Evolutionary conservation across 2,113 vertebrate genomes (phyloP), one percentile per base, ranked within the genome.

Genomic region (Myocastor coypus): DNA sequence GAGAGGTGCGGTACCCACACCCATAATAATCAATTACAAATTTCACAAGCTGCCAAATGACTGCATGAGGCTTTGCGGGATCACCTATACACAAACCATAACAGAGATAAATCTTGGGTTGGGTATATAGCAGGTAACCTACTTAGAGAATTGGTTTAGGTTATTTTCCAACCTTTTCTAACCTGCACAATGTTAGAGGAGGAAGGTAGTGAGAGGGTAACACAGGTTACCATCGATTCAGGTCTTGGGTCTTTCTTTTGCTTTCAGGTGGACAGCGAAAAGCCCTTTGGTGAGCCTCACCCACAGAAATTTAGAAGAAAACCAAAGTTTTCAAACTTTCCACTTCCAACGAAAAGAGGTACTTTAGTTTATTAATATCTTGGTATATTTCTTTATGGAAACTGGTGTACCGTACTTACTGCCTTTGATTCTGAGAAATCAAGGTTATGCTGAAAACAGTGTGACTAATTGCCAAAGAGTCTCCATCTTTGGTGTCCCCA

Each of bases 211-310:
- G 7, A 86, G 75, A 73, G 19, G 22, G 20, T 57, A 46, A 75
- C 30, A 26, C 20, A 59, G 78, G 30, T 26, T 50, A 42, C 19
- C 12, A 11, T 78, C 22, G 42, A 10, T 32, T 93, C 30, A 57
- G n/a, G n/a, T 71, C 61, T 92, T 26, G 20, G 59, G 40, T 84
- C 83, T 75, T 83, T 92, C 42, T 34, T 96, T 96, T 89, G 40
- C 63, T 96, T 97, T 92, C 84, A 98, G 97, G 97, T 98, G 87
- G 98, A 98, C 87, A 97, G 96, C 81, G 93, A 81, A 87, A 98
- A 98, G 50, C 93, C 93, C 55, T 95, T 98, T 90, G 96, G 92
- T 94, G 97, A 98, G n/a, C 63, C 77, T 87, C 26, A 30, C 20
- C 85, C 92, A 64, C 28, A 0, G 80, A 98, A 97, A 37, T 85